Evolutionary conservation across 2,797 vertebrate species (phyloP).

Genomic region (Enteromius trimaculatus): DNA sequence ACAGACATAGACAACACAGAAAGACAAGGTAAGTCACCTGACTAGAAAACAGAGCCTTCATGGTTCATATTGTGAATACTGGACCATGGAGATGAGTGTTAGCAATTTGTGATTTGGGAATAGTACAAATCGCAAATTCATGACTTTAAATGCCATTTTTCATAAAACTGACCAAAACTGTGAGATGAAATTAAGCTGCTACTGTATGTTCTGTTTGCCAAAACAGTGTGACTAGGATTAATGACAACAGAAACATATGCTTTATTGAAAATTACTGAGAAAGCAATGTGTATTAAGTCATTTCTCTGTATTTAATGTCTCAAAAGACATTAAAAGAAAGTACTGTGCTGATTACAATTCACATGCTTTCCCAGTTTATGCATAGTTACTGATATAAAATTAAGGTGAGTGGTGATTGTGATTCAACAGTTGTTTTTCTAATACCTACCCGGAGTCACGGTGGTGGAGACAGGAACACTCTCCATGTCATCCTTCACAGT

Average conservation of each 20-base stretch:
- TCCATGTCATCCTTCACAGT: slow-evolving; percentile 91
- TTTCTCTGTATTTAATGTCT: slow-evolving; percentile 13
- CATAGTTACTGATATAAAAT: background rate
- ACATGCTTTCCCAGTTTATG: background rate
- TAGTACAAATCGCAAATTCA: slow-evolving; percentile 1
- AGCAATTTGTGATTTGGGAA: slow-evolving; percentile 23
- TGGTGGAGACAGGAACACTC: slow-evolving; percentile 88
- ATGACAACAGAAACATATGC: slow-evolving; percentile 18
- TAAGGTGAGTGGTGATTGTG: background rate
- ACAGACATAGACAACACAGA: slow-evolving; percentile 39
- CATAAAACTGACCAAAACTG: background rate
- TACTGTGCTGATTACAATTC: slow-evolving; percentile 1
- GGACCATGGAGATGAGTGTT: slow-evolving; percentile 61
- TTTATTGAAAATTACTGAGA: background rate
- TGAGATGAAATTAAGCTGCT: background rate
- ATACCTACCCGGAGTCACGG: slow-evolving; percentile 85
- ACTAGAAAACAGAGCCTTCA: slow-evolving; percentile 21
- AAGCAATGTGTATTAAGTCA: slow-evolving; percentile 26
- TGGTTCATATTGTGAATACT: slow-evolving; percentile 54
- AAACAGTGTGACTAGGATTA: background rate
- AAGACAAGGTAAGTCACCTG: slow-evolving; percentile 23
- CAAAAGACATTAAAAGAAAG: slow-evolving; percentile 6
- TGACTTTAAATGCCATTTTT: background rate
- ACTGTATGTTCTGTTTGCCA: slow-evolving; percentile 2
- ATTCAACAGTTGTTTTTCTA: background rate